Evolutionary conservation across 1,140 invertebrate genomes (phyloP).

Genomic region (Drosophila carrolli): DNA sequence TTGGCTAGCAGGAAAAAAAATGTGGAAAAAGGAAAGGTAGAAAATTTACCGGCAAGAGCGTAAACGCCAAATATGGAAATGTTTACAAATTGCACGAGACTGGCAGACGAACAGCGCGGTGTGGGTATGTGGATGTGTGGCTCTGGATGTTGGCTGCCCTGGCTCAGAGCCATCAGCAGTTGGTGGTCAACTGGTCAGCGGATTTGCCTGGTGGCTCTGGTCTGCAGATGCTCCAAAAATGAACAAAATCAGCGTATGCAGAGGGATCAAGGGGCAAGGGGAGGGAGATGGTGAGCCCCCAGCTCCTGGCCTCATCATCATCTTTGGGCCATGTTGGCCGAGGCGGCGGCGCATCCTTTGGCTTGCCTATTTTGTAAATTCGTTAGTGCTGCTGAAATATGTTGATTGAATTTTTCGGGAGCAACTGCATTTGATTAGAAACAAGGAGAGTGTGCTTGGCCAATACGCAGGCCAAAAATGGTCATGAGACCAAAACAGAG

Average conservation of each 20-base stretch:
- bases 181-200: conserved; percentile 65
- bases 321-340: conserved; percentile 29
- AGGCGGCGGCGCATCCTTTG: conserved; percentile 76
- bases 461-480: conserved; percentile 39
- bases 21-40: conserved; percentile 45
- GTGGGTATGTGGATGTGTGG: conserved; percentile 12
- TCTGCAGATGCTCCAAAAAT: conserved; percentile 69
- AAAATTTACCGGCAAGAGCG: conserved; percentile 55
- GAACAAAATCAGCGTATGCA: conserved; percentile 71
- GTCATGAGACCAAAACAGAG: conserved; percentile 33
- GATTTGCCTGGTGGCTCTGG: conserved; percentile 63
- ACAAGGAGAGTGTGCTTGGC: conserved; percentile 46
- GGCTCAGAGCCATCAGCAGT: conserved; percentile 32
- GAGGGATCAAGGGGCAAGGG: conserved; percentile 8
- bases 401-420: conserved; percentile 84
- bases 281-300: neutral
- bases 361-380: conserved; percentile 84
- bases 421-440: conserved; percentile 83
- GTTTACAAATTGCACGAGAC: conserved; percentile 79
- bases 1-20: conserved; percentile 2
- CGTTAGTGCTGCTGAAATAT: conserved; percentile 84
- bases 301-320: conserved; percentile 57
- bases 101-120: conserved; percentile 39
- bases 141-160: conserved; percentile 25
- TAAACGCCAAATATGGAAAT: conserved; percentile 79